Evolutionary conservation across 2,113 vertebrate species (phyloP).

Genomic region (Malurus alboscapulatus): DNA sequence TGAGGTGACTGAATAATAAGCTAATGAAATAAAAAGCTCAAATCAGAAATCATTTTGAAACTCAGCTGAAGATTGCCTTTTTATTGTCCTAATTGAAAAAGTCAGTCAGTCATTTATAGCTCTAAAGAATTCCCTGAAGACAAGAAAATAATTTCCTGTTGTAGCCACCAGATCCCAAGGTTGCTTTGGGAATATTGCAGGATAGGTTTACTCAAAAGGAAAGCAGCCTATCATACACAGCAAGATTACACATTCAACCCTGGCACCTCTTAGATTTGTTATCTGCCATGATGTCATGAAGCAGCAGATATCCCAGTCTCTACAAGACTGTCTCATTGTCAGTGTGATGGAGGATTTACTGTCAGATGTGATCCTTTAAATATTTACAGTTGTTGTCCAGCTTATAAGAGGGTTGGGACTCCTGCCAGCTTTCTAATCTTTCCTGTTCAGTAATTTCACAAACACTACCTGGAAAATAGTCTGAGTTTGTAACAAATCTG

Average conservation of each 20-base stretch:
- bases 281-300: rapidly evolving
- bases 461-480: slow-evolving; percentile 4
- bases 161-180: background rate
- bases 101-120: background rate
- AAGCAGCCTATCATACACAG: background rate
- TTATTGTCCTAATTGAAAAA: background rate
- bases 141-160: background rate
- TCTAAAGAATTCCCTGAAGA: background rate
- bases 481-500: background rate
- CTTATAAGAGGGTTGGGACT: background rate
- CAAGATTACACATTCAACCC: background rate
- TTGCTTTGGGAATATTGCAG: background rate
- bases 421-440: slow-evolving; percentile 8
- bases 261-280: background rate
- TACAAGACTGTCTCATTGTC: background rate
- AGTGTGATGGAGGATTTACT: background rate
- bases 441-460: slow-evolving; percentile 21
- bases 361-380: background rate
- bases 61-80: background rate
- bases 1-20: background rate
- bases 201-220: background rate
- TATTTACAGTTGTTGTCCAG: background rate
- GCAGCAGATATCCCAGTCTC: background rate
- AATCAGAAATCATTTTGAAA: background rate
- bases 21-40: background rate